phyloP scores from a whole-genome alignment of 2,888 invertebrate genomes.

The Oscheius sp. region DNA sequence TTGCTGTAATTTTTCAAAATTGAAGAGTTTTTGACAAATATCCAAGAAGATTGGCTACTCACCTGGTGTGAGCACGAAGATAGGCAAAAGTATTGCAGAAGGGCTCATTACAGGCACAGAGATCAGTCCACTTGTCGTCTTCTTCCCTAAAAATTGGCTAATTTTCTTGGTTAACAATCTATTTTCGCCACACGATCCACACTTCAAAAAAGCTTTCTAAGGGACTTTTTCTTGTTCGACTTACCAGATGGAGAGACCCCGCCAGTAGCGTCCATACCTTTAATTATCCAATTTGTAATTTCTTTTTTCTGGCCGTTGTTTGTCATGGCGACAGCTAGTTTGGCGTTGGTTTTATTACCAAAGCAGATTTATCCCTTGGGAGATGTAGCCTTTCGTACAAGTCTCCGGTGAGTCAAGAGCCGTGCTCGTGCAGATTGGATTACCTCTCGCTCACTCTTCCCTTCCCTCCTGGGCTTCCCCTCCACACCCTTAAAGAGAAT shows the following conservation, averaged over 20 bases:
- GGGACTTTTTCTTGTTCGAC: neutral
- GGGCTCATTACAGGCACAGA: slow-evolving; percentile 67
- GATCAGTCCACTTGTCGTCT: slow-evolving; percentile 65
- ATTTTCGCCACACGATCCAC: neutral
- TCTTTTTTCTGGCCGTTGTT: no score
- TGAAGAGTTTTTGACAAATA: no score
- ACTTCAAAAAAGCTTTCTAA: slow-evolving; percentile 7
- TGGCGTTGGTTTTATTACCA: neutral
- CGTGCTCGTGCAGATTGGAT: slow-evolving; percentile 28
- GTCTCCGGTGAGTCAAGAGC: slow-evolving; percentile 22
- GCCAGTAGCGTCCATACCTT: slow-evolving; percentile 19
- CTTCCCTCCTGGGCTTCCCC: neutral
- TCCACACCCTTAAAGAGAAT: neutral
- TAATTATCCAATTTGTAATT: neutral
- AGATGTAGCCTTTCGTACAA: neutral
- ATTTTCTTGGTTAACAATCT: neutral
- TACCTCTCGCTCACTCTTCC: slow-evolving; percentile 5
- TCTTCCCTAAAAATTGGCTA: slow-evolving; percentile 37
- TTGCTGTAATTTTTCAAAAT: slow-evolving; percentile 20
- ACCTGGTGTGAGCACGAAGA: slow-evolving; percentile 60
- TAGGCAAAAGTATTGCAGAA: slow-evolving; percentile 69
- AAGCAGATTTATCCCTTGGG: neutral
- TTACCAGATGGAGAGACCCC: slow-evolving; percentile 27
- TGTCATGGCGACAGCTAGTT: no score
- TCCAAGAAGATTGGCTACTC: no score